Percentiles rank a stretch among this genome's conserved stretches.
Conservation (phyloP, 2,888 invertebrate genomes). For the Epinotia brunnichana region DNA sequence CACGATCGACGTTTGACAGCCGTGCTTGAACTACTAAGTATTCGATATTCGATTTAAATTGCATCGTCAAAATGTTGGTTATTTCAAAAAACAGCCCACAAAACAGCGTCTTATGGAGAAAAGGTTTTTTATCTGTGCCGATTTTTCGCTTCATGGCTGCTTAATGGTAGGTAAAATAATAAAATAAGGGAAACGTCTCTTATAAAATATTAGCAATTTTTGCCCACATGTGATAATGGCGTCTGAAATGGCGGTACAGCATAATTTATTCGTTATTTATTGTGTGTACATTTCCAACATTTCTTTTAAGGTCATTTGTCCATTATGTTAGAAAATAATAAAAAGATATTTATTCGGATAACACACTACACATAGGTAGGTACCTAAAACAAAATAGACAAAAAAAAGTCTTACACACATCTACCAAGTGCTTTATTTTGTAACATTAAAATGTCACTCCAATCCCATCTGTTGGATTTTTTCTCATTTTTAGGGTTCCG, state of each 20-base stretch:
- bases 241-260: background rate
- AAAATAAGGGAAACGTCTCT: constrained; percentile 20
- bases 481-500: no score
- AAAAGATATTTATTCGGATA: no score
- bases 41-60: no score
- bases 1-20: no score
- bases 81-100: background rate
- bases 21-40: no score
- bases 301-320: background rate
- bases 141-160: constrained; percentile 27
- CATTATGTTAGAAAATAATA: background rate
- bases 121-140: constrained; percentile 21
- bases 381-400: no score
- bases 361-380: no score
- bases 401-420: no score
- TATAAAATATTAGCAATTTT: constrained; percentile 22
- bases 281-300: background rate
- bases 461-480: no score
- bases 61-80: background rate
- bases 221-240: constrained; percentile 16
- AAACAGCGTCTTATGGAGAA: background rate
- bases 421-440: no score
- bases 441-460: no score
- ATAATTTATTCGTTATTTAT: constrained; percentile 24
- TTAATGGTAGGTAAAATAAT: constrained; percentile 36